These are phyloP conservation scores for Oasisia sp. DNA, from an alignment of 2,888 invertebrate species.

Conservation along the genomic window DNA sequence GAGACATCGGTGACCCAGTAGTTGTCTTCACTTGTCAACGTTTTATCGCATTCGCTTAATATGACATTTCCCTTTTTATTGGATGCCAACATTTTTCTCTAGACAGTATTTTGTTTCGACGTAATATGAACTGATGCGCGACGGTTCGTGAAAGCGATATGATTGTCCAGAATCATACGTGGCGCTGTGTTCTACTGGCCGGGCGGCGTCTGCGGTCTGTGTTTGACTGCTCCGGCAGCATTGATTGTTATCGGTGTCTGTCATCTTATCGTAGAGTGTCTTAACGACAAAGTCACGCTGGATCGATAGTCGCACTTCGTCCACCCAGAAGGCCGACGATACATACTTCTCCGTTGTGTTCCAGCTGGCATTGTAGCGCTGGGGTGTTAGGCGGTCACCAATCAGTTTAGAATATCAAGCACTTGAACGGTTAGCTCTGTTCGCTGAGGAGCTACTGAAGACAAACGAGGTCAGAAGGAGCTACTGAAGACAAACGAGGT, in stretches of 20 bases:
- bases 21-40: background rate
- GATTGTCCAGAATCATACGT: background rate
- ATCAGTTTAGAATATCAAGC: too few relatives aligned
- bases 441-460: too few relatives aligned
- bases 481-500: too few relatives aligned
- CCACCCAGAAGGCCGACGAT: background rate
- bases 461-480: too few relatives aligned
- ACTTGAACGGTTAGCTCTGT: too few relatives aligned
- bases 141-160: background rate
- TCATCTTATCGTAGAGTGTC: background rate
- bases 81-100: background rate
- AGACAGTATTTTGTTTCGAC: background rate
- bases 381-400: too few relatives aligned
- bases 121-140: background rate
- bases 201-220: background rate
- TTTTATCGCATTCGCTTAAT: background rate
- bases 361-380: too few relatives aligned
- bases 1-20: background rate
- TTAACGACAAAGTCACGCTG: background rate
- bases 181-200: too few relatives aligned
- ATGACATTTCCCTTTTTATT: background rate
- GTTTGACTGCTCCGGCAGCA: background rate
- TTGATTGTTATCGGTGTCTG: background rate
- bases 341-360: background rate
- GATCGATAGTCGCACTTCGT: background rate